These are phyloP conservation scores for Ochropleura leucogaster DNA, from an alignment of 2,888 invertebrate genomes.

Conservation along the genomic window DNA sequence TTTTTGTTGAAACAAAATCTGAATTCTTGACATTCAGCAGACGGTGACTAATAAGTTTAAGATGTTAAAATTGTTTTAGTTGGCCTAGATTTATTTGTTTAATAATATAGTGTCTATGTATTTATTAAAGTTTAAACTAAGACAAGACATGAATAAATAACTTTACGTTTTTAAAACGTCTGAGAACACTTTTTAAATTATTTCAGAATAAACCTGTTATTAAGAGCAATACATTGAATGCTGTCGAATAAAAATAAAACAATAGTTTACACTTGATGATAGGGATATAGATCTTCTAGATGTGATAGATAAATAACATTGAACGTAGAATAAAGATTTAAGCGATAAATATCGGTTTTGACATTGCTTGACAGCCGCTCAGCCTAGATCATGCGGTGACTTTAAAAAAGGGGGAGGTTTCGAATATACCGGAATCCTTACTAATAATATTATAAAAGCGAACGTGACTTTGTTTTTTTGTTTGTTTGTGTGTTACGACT, in stretches of 20 bases:
- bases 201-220: conserved; percentile 74
- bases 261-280: conserved; percentile 68
- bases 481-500: too few species aligned
- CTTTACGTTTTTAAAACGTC: neutral
- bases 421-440: too few species aligned
- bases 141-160: neutral
- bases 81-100: neutral
- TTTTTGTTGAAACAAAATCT: neutral
- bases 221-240: conserved; percentile 74
- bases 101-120: neutral
- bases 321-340: neutral
- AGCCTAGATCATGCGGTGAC: neutral
- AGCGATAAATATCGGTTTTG: neutral
- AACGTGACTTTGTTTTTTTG: too few species aligned
- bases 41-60: conserved; percentile 7
- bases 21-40: neutral
- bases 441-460: too few species aligned
- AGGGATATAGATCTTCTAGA: conserved; percentile 54
- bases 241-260: conserved; percentile 79
- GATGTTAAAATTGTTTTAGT: neutral
- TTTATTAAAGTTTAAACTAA: neutral
- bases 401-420: neutral
- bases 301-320: conserved; percentile 2
- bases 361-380: neutral
- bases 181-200: neutral